phyloP scores from a whole-genome alignment of 2,113 vertebrate species.

The Athene noctua region DNA sequence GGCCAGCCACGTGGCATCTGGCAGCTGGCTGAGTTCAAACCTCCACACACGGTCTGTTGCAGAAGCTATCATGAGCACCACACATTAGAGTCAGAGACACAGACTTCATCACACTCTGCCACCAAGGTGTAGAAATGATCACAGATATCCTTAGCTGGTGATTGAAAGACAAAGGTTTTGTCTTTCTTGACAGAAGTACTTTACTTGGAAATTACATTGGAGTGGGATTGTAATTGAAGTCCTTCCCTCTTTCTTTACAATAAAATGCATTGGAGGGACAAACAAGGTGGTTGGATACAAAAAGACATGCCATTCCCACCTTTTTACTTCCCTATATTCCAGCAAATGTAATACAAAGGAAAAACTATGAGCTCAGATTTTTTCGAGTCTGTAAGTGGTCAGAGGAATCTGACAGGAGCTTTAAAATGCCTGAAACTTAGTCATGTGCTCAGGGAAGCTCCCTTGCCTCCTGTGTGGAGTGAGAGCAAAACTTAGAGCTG shows the following conservation, averaged over 20 bases:
- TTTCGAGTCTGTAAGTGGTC: not conserved
- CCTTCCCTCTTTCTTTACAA: not conserved
- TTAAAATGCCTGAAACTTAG: not conserved
- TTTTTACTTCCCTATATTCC: not conserved
- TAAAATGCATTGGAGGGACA: not conserved
- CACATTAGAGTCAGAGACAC: not conserved
- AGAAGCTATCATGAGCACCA: not conserved
- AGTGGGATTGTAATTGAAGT: not conserved
- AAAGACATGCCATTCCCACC: not conserved
- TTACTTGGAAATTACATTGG: not conserved
- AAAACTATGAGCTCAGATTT: not conserved
- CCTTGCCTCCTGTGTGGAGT: not conserved
- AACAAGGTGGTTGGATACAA: not conserved
- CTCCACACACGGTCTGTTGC: rapidly evolving
- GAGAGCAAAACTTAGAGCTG: not conserved
- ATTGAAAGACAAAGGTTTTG: not conserved
- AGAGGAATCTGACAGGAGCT: not conserved
- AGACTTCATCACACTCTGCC: not conserved
- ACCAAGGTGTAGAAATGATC: not conserved
- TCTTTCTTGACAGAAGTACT: too few relatives aligned
- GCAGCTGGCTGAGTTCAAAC: too few relatives aligned
- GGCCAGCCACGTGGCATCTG: too few relatives aligned
- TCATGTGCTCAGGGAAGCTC: not conserved
- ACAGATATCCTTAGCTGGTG: not conserved
- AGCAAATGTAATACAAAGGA: not conserved